Base-by-base conservation (phyloP, 1,140 invertebrate species). In the Brachionus angularis region DNA sequence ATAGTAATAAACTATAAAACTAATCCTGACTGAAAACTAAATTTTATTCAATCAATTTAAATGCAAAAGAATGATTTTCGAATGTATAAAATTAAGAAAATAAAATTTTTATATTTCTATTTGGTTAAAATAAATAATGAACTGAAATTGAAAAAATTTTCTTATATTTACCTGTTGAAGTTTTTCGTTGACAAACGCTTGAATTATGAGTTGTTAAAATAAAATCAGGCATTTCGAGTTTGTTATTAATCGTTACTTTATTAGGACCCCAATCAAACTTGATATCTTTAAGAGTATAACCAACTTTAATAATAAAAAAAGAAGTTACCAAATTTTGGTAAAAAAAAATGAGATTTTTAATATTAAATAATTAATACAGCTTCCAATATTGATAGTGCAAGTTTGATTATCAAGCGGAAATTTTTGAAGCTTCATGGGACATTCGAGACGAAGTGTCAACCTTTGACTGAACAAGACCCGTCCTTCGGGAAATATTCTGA, bases 401-500 rank as follows among this genome's bases (percentile, higher is more conserved):
- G 52, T 69, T 47, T 74, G 74, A 42, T 74, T 74, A 64, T 74
- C 74, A 12, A 74, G 39, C 7, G 74, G 74, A 70, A 72, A 74
- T 46, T 74, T 74, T 21, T 72, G 62, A 8, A 74, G 52, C 10
- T 62, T 72, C 74, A 74, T 74, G 27, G 64, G 47, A 72, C 74
- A 74, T 42, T 64, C 70, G 1, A 74, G 53, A 21, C 36, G 39
- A 33, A 74, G 25, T 16, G 52, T 50, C 5, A 70, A 71, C 71
- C 77, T 75, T 75, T 55, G 76, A 50, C 75, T 86, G 77, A 88
- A 88, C 3, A 87, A 79, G 36, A 88, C 84, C 52, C 84, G 78
- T 4, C 87, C 86, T 72, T 85, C 81, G 5, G 83, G 83, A 74
- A 85, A 84, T 23, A 88, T 85, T 62, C 87, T 78, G 73, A 88